Evolutionary conservation across 2,797 vertebrate genomes (phyloP).

Genomic region (Notolepis coatsorum): DNA sequence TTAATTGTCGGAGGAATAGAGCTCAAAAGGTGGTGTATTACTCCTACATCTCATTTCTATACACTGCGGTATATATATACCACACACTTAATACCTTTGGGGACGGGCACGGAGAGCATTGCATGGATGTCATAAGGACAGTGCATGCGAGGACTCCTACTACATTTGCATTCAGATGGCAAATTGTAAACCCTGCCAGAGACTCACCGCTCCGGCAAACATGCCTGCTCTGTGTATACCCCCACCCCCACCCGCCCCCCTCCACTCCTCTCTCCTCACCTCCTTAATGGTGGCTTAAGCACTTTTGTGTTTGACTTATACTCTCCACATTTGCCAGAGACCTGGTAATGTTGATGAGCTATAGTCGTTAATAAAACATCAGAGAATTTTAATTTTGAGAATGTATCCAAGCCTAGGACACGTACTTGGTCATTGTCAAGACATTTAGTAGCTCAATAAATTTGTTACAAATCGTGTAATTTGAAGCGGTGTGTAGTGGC

Average conservation of each 20-base stretch:
- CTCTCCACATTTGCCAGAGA: constrained; percentile 21
- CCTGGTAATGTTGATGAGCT: constrained; percentile 49
- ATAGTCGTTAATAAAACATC: constrained; percentile 52
- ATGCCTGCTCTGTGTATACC: constrained; percentile 34
- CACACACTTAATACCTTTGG: constrained; percentile 7
- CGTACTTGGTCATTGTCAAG: constrained; percentile 24
- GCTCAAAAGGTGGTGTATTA: constrained; percentile 29
- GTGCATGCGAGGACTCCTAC: not conserved
- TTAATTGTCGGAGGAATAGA: constrained; percentile 49
- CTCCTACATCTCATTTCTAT: constrained; percentile 20
- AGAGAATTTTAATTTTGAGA: constrained; percentile 42
- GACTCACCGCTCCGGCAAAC: constrained; percentile 34
- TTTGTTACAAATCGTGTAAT: constrained; percentile 23
- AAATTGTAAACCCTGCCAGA: constrained; percentile 38
- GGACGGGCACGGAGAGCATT: constrained; percentile 1
- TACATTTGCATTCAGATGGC: not conserved
- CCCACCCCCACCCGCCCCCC: too few species aligned
- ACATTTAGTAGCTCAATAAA: constrained; percentile 56
- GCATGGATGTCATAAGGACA: constrained; percentile 1
- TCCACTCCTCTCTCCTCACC: too few species aligned
- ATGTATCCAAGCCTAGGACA: constrained; percentile 55
- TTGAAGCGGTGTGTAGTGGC: constrained; percentile 12
- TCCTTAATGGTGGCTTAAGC: constrained; percentile 20
- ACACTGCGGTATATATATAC: not conserved
- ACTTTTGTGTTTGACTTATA: constrained; percentile 13